These are phyloP conservation scores for Dromas ardeola DNA, from an alignment of 2,113 vertebrate species.

Conservation along the genomic window DNA sequence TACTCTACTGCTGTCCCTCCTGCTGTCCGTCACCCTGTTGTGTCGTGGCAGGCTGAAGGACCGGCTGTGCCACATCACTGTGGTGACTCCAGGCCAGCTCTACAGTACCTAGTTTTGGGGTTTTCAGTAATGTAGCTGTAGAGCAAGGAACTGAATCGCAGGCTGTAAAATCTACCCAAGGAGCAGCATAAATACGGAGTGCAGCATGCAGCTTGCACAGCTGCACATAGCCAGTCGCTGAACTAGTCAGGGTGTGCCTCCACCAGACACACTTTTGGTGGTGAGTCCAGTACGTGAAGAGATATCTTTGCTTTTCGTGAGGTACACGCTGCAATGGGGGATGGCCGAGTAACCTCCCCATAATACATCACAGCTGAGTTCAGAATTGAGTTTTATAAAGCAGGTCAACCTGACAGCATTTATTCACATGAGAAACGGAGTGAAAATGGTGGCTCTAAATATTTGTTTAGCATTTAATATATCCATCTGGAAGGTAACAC, in stretches of 20 bases:
- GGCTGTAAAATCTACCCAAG: background rate
- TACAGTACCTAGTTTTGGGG: background rate
- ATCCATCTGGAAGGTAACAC: background rate
- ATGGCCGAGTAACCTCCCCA: background rate
- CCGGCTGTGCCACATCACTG: background rate
- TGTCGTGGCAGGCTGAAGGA: background rate
- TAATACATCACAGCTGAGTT: background rate
- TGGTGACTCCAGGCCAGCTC: background rate
- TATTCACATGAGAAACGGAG: background rate
- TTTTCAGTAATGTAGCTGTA: background rate
- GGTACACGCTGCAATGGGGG: background rate
- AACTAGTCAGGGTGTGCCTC: background rate
- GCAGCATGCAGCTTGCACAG: background rate
- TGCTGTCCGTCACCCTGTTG: background rate
- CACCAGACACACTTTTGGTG: background rate
- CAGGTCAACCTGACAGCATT: background rate
- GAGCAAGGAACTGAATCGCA: background rate
- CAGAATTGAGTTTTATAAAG: background rate
- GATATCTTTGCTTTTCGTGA: background rate
- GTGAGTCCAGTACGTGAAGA: background rate
- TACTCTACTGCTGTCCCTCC: background rate
- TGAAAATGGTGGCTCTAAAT: background rate
- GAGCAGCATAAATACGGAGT: background rate
- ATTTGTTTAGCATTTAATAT: background rate
- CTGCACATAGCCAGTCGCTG: background rate